These are phyloP conservation scores for Mastacembelus armatus DNA, from an alignment of 2,797 vertebrate species.

Conservation along the genomic window DNA sequence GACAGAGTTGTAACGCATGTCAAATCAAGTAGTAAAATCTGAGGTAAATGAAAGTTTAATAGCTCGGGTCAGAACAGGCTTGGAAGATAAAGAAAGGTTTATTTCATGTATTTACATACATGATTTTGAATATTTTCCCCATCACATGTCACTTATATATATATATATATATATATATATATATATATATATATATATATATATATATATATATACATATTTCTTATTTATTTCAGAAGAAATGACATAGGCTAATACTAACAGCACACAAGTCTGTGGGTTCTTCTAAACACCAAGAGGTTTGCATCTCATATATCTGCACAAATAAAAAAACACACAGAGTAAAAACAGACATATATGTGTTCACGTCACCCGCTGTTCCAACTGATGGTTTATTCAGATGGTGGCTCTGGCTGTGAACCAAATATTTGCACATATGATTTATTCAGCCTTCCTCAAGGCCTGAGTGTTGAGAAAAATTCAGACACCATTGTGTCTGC, in stretches of 20 bases:
- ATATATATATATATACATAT: too few species aligned
- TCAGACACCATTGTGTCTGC: slow-evolving; percentile 70
- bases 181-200: too few species aligned
- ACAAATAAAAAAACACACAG: slow-evolving; percentile 25
- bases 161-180: too few species aligned
- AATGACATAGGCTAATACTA: background rate
- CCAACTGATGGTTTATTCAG: slow-evolving; percentile 62
- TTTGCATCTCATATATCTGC: background rate
- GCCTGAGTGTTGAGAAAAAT: slow-evolving; percentile 64
- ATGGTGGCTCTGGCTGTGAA: slow-evolving; percentile 53
- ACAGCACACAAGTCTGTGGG: background rate
- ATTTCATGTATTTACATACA: slow-evolving; percentile 3
- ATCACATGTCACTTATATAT: slow-evolving; percentile 5
- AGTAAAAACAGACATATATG: slow-evolving; percentile 17
- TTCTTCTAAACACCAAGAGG: slow-evolving; percentile 2
- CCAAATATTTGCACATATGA: slow-evolving; percentile 71
- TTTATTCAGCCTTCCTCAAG: slow-evolving; percentile 68
- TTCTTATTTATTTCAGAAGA: slow-evolving; percentile 16
- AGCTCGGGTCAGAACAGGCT: slow-evolving; percentile 11
- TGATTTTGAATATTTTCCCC: slow-evolving; percentile 16
- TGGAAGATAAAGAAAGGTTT: slow-evolving; percentile 7
- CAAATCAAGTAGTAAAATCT: slow-evolving; percentile 23
- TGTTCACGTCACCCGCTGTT: slow-evolving; percentile 26
- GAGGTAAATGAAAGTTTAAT: slow-evolving; percentile 24
- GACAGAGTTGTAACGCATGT: slow-evolving; percentile 46